Evolutionary conservation across 2,113 vertebrate species (phyloP).

Genomic region (Macaca nemestrina): DNA sequence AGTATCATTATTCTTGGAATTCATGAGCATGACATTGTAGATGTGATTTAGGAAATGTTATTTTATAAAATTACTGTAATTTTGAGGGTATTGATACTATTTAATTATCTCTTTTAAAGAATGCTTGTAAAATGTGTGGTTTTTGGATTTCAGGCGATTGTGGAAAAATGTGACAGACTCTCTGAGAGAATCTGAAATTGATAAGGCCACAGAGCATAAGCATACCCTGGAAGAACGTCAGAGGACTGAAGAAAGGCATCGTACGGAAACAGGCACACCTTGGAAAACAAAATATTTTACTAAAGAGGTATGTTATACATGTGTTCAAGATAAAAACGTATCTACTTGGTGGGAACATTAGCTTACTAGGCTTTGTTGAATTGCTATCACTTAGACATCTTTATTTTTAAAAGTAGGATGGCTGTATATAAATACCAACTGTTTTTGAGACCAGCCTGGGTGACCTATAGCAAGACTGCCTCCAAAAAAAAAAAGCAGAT

Average conservation of each 20-base stretch:
- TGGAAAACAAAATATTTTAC: conserved; percentile 96
- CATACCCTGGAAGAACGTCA: conserved; percentile 93
- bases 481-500: too few species aligned
- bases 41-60: not conserved
- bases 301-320: conserved; percentile 87
- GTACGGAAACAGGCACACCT: conserved; percentile 89
- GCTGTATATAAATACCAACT: not conserved
- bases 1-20: not conserved
- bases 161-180: conserved; percentile 96
- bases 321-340: not conserved
- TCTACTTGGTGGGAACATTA: not conserved
- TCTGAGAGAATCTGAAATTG: conserved; percentile 93
- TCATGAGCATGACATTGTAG: not conserved
- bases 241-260: conserved; percentile 93
- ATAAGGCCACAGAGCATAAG: conserved; percentile 97
- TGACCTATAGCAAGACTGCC: too few species aligned
- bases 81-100: not conserved
- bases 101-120: conserved; percentile 4
- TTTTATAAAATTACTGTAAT: not conserved
- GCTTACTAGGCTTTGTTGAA: not conserved
- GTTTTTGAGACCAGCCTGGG: not conserved
- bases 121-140: not conserved
- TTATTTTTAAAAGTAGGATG: conserved; percentile 40
- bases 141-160: conserved; percentile 86
- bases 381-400: not conserved